Base-by-base conservation (phyloP, 1,140 invertebrate genomes). In the Calycopis cecrops region DNA sequence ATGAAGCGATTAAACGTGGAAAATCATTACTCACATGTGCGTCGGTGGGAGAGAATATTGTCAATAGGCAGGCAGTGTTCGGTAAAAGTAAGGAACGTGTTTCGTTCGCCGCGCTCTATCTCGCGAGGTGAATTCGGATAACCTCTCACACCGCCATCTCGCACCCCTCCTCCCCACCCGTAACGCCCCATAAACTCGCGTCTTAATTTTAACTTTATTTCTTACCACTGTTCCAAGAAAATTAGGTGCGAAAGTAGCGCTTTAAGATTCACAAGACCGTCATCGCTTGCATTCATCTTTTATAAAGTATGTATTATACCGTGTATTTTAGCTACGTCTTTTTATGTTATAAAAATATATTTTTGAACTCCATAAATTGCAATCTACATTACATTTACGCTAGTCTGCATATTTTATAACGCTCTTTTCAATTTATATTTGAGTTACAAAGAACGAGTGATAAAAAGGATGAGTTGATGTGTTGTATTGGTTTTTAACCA, bases 121-220 rank as follows among this genome's bases (percentile, higher is more conserved):
- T 77, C 75, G 79, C 80, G 80, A 78, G 77, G 76, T 81, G 83
- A 86, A 86, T 86, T 81, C 80, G 79, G 83, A 85, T 85, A 68
- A 74, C 69, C 74, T 79, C 76, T 69, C 76, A 75, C 77, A 67
- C 71, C 76, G 21, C 21, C 21, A 28, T 64, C 57, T 51, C 55
- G 69, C 69, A 73, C 75, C 71, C 64, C 52, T 55, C 69, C 62
- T 67, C 67, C 70, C 73, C 73, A 72, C 75, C 74, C 69, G 72
- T 78, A 79, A 81, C 82, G 80, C 83, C 75, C 77, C 80, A 84
- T 86, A 86, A 86, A 86, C 79, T 84, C 76, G 80, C 78, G 80
- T 86, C 83, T 86, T 84, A 86, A 84, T 86, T 86, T 86, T 86
- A 86, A 86, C 79, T 86, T 86, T 86, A 86, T 86, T 84, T 84